Conservation (phyloP, 2,113 vertebrate genomes). For the Hyperopisus bebe region DNA sequence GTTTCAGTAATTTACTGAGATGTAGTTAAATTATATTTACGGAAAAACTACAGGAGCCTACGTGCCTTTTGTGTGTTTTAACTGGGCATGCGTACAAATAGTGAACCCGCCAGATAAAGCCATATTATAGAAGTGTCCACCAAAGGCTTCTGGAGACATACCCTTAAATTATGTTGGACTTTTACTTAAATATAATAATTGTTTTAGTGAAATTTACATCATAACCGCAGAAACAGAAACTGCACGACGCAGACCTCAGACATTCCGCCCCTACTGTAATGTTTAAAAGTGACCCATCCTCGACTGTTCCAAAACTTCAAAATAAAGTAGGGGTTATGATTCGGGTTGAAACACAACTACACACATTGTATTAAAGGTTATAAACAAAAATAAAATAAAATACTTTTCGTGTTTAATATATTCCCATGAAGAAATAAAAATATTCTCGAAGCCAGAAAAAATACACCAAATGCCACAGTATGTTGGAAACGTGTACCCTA, state of each 20-base stretch:
- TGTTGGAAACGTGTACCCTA: neutral
- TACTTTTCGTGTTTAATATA: neutral
- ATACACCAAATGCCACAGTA: neutral
- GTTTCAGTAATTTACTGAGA: neutral
- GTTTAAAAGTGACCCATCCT: conserved; percentile 39
- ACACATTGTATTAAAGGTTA: neutral
- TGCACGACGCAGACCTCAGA: neutral
- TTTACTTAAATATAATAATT: neutral
- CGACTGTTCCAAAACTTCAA: conserved; percentile 31
- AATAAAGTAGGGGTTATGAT: conserved; percentile 19
- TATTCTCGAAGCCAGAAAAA: neutral
- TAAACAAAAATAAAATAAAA: too few relatives aligned
- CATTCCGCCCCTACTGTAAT: neutral
- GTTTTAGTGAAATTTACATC: neutral
- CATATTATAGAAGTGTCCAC: neutral
- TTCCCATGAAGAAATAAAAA: neutral
- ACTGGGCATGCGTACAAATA: neutral
- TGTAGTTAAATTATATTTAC: neutral
- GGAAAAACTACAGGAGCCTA: conserved; percentile 13
- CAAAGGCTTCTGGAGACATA: neutral
- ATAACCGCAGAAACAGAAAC: neutral
- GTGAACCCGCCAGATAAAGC: neutral
- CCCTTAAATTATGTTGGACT: neutral
- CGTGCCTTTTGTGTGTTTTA: neutral
- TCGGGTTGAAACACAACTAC: neutral